These are phyloP conservation scores for Darevskia mixta DNA, from an alignment of 2,797 vertebrate genomes.

Conservation along the genomic window DNA sequence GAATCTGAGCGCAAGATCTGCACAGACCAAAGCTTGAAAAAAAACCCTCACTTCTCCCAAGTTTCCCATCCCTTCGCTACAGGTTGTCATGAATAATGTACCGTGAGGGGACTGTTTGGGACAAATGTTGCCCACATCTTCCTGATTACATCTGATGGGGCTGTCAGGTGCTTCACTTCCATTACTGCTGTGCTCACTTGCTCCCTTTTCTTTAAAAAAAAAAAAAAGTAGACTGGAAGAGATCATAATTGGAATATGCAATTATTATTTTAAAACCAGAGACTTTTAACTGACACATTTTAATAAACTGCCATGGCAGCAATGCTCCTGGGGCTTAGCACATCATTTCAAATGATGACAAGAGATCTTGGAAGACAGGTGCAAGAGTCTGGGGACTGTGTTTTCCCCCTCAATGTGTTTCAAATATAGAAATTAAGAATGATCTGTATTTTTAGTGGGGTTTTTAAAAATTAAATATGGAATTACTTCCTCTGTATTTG, in stretches of 20 bases:
- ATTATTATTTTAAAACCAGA: conserved; percentile 50
- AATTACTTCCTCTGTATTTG: neutral
- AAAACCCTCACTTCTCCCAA: neutral
- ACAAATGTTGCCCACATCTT: neutral
- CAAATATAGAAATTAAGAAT: conserved; percentile 45
- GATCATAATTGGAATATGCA: conserved; percentile 50
- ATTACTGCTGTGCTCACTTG: accelerated
- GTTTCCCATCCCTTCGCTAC: neutral
- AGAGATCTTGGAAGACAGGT: conserved; percentile 31
- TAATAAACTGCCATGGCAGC: conserved; percentile 40
- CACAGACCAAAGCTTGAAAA: neutral
- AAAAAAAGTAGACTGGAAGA: conserved; percentile 60
- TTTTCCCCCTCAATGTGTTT: conserved; percentile 11
- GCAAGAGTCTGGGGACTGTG: conserved; percentile 31
- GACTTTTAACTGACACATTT: conserved; percentile 44
- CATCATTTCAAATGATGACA: conserved; percentile 35
- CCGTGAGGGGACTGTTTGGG: neutral
- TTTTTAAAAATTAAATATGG: neutral
- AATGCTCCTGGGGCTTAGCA: conserved; percentile 33
- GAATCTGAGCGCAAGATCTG: neutral
- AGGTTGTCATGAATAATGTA: conserved; percentile 28
- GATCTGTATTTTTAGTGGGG: no score
- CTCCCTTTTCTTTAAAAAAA: neutral
- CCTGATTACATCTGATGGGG: conserved; percentile 38
- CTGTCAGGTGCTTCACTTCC: conserved; percentile 29